Percentiles rank a stretch among this genome's conserved stretches.
Conservation (phyloP, 2,888 invertebrate species). For the Periphyllus acericola region DNA sequence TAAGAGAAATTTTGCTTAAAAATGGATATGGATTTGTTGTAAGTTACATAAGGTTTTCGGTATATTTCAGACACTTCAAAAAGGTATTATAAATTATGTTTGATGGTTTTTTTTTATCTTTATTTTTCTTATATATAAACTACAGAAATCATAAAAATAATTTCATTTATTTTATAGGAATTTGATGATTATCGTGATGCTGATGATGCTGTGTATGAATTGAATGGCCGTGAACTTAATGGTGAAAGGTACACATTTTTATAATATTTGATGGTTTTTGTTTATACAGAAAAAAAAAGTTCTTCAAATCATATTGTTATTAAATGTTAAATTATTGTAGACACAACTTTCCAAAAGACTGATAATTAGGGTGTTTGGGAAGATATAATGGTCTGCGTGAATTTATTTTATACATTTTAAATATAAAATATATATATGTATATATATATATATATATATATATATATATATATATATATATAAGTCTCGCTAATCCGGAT, state of each 20-base stretch:
- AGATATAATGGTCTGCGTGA: no score
- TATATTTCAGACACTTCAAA: background rate
- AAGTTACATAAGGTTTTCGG: conserved; percentile 69
- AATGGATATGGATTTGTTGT: conserved; percentile 98
- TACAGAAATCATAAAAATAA: no score
- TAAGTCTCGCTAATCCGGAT: no score
- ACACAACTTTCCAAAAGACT: no score
- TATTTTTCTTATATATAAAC: no score
- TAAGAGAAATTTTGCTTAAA: conserved; percentile 92
- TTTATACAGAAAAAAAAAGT: background rate
- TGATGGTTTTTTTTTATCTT: background rate
- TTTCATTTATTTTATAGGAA: conserved; percentile 80
- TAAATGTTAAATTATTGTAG: no score
- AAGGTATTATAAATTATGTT: background rate
- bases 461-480: no score
- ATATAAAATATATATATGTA: no score
- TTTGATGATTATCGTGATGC: conserved; percentile 98
- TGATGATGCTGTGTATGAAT: conserved; percentile 97
- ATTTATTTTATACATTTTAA: no score
- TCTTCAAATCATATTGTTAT: background rate
- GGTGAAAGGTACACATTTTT: conserved; percentile 82
- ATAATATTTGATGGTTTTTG: background rate
- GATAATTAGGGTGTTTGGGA: no score
- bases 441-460: no score
- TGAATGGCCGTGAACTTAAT: conserved; percentile 95